These are phyloP conservation scores for Danio choprae DNA, from an alignment of 2,797 vertebrate genomes.

Conservation along the genomic window DNA sequence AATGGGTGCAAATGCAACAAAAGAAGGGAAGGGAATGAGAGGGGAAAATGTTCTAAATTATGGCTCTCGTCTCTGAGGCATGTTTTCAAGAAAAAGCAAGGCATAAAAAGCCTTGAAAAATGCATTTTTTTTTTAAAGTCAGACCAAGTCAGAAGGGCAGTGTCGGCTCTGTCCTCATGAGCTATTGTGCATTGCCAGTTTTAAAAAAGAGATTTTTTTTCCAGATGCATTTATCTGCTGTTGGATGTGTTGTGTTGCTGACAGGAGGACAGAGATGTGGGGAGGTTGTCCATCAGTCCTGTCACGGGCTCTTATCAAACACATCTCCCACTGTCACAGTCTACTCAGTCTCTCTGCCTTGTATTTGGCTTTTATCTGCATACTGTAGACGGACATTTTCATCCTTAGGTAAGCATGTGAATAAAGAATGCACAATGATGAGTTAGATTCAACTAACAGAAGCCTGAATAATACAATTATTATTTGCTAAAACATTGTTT, in stretches of 20 bases:
- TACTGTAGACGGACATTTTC: not conserved
- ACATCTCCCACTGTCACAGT: not conserved
- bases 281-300: not conserved
- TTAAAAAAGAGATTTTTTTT: conserved; percentile 55
- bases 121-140: not conserved
- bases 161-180: conserved; percentile 62
- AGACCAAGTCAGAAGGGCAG: conserved; percentile 29
- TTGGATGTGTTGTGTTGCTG: conserved; percentile 48
- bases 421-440: too few species aligned
- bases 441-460: too few species aligned
- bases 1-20: conserved; percentile 22
- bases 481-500: too few species aligned
- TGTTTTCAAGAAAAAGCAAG: conserved; percentile 59
- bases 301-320: conserved; percentile 2
- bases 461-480: too few species aligned
- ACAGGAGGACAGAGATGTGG: conserved; percentile 41
- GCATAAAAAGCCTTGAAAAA: conserved; percentile 59
- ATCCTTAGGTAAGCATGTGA: not conserved
- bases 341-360: not conserved
- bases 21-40: not conserved
- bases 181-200: conserved; percentile 56
- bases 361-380: not conserved
- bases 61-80: conserved; percentile 38
- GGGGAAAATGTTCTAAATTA: not conserved
- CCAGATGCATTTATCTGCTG: conserved; percentile 62